Percentiles rank a stretch among this genome's conserved stretches.
Evolutionary conservation across 2,888 invertebrate species (phyloP).

Genomic region (Pomacea canaliculata): DNA sequence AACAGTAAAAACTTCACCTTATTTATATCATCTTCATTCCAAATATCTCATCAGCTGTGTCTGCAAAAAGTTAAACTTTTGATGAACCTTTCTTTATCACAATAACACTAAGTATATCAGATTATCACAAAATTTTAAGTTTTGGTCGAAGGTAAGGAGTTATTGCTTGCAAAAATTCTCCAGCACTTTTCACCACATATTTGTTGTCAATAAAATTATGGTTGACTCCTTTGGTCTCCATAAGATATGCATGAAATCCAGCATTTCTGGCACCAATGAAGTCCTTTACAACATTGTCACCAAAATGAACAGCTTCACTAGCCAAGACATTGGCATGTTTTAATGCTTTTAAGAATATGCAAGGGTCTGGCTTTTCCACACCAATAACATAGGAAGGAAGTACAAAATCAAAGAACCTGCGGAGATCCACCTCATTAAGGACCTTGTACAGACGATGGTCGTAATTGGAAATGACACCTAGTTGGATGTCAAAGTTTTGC

Average conservation of each 20-base stretch:
- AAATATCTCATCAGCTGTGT: no score
- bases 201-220: conserved; percentile 17
- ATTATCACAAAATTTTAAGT: no score
- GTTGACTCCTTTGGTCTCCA: conserved; percentile 28
- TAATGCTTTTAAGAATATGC: conserved; percentile 80
- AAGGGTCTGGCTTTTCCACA: conserved; percentile 80
- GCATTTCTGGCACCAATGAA: conserved; percentile 81
- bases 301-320: conserved; percentile 83
- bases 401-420: conserved; percentile 83
- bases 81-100: no score
- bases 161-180: conserved; percentile 33
- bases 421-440: conserved; percentile 77
- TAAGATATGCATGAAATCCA: conserved; percentile 81
- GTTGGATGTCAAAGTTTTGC: conserved; percentile 41
- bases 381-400: conserved; percentile 83
- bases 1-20: no score
- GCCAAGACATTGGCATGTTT: conserved; percentile 71
- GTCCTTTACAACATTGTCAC: conserved; percentile 83
- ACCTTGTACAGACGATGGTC: conserved; percentile 84
- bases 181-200: conserved; percentile 25
- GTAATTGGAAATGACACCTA: conserved; percentile 90
- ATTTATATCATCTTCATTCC: no score
- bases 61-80: no score
- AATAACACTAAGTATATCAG: no score
- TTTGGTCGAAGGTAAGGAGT: neutral